Percentiles rank a stretch among this genome's conserved stretches.
phyloP scores from a whole-genome alignment of 2,113 vertebrate genomes.

The Gymnocephalus cernua region DNA sequence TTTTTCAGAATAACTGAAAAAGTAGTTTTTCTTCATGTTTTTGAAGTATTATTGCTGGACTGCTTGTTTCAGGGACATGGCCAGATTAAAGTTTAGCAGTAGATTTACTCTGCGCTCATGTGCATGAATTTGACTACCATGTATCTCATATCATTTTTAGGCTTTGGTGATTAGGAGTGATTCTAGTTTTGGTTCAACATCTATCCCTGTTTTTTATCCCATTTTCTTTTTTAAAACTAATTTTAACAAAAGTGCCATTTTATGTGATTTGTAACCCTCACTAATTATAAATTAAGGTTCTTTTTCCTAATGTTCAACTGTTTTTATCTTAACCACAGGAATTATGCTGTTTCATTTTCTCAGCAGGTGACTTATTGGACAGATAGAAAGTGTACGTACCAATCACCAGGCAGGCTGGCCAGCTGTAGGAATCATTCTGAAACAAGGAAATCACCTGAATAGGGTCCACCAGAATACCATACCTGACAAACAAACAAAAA shows the following conservation, averaged over 20 bases:
- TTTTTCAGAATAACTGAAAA: slow-evolving; percentile 1
- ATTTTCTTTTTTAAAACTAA: not conserved
- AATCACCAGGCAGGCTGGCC: slow-evolving; percentile 90
- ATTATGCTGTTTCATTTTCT: not conserved
- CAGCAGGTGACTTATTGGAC: not conserved
- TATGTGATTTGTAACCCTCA: not conserved
- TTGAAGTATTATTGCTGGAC: not conserved
- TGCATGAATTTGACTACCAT: not conserved
- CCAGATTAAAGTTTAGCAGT: not conserved
- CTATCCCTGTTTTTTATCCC: not conserved
- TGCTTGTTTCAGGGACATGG: not conserved
- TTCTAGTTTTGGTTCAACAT: not conserved
- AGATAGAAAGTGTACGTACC: slow-evolving; percentile 81
- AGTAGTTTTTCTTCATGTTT: not conserved
- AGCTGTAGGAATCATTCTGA: slow-evolving; percentile 91
- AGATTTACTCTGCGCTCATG: not conserved
- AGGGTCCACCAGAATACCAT: slow-evolving; percentile 92
- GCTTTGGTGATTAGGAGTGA: not conserved
- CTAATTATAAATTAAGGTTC: not conserved
- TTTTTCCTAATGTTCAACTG: not conserved
- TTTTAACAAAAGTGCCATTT: not conserved
- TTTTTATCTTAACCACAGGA: not conserved
- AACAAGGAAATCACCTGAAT: slow-evolving; percentile 92
- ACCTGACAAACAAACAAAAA: slow-evolving; percentile 76
- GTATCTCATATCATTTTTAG: not conserved